These are phyloP conservation scores for Chloroceryle aenea DNA, from an alignment of 2,113 vertebrate genomes.

Conservation along the genomic window DNA sequence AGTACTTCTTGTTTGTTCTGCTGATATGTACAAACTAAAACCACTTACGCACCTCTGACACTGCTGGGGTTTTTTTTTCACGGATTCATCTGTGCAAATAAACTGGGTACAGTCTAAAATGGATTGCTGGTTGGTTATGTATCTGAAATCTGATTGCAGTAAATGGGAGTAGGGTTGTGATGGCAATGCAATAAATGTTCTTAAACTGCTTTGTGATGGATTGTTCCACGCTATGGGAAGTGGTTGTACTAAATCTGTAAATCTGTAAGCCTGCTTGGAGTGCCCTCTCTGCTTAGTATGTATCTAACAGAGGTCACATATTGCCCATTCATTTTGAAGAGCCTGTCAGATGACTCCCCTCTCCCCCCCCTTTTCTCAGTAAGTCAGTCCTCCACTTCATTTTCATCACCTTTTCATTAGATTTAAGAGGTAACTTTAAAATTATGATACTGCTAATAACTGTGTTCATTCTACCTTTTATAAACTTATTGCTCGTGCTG, in stretches of 20 bases:
- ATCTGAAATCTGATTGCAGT: constrained; percentile 54
- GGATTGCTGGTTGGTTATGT: constrained; percentile 7
- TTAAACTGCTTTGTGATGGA: constrained; percentile 44
- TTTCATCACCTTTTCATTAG: not conserved
- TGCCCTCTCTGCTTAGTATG: not conserved
- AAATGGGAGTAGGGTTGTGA: constrained; percentile 34
- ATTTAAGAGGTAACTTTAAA: not conserved
- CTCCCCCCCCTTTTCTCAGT: not conserved
- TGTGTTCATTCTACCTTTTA: not conserved
- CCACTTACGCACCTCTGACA: constrained; percentile 5
- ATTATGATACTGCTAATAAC: not conserved
- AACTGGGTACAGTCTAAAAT: not conserved
- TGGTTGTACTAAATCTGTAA: constrained; percentile 30
- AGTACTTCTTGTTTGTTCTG: constrained; percentile 7
- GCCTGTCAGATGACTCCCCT: not conserved
- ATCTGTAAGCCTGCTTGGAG: constrained; percentile 2
- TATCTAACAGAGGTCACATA: not conserved
- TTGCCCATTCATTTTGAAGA: constrained; percentile 9
- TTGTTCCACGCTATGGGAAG: not conserved
- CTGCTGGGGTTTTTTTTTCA: not conserved
- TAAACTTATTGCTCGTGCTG: not conserved
- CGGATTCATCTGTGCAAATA: not conserved
- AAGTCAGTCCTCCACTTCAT: not conserved
- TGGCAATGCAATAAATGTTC: constrained; percentile 38
- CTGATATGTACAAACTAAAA: not conserved